phyloP scores from a whole-genome alignment of 2,888 invertebrate species.

The Hypomecis punctinalis region DNA sequence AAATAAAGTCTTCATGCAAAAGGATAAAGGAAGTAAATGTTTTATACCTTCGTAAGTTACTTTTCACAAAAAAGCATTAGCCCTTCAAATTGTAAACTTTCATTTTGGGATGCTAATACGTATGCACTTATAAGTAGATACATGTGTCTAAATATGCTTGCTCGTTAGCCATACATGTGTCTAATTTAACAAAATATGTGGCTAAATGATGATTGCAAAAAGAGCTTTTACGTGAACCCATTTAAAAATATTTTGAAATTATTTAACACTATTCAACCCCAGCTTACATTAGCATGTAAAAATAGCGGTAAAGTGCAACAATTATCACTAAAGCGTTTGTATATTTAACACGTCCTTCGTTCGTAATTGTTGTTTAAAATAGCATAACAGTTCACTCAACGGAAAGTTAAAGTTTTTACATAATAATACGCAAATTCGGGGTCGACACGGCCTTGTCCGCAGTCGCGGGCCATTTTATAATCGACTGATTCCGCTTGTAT shows the following conservation, averaged over 20 bases:
- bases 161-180: no score
- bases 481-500: conserved; percentile 45
- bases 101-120: no score
- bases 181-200: no score
- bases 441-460: conserved; percentile 55
- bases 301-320: conserved; percentile 15
- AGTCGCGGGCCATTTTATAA: conserved; percentile 62
- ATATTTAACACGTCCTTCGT: conserved; percentile 26
- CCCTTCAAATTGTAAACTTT: no score
- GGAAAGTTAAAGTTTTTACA: conserved; percentile 33
- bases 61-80: no score
- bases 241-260: not conserved
- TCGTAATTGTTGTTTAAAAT: conserved; percentile 33
- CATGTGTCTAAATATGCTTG: no score
- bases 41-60: no score
- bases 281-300: conserved; percentile 12
- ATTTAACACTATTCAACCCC: conserved; percentile 1
- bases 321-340: conserved; percentile 21
- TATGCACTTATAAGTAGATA: no score
- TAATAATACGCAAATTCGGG: conserved; percentile 41
- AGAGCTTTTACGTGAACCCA: not conserved
- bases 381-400: conserved; percentile 35
- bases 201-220: no score
- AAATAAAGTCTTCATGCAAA: no score
- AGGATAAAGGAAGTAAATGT: no score